Conservation (phyloP, 1,140 invertebrate genomes). For the Drosophila equinoxialis region DNA sequence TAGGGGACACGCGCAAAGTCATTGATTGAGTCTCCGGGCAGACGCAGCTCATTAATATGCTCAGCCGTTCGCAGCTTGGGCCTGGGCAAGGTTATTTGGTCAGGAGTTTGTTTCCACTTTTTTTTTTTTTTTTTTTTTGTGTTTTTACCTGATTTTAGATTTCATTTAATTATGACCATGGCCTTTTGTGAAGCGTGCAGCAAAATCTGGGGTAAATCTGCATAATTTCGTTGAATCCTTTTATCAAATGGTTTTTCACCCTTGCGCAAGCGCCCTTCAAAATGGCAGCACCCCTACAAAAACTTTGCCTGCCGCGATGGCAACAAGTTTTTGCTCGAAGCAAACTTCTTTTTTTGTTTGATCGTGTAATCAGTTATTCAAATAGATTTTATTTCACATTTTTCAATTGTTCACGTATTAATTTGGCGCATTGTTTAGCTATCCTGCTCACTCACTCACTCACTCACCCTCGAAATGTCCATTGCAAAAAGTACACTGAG, state of each 20-base stretch:
- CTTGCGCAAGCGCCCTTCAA: slow-evolving; percentile 56
- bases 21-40: slow-evolving; percentile 50
- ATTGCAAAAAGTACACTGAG: slow-evolving; percentile 10
- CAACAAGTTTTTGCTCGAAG: slow-evolving; percentile 60
- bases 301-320: background rate
- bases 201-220: slow-evolving; percentile 18
- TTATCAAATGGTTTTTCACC: slow-evolving; percentile 54
- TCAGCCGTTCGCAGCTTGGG: slow-evolving; percentile 5
- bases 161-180: slow-evolving; percentile 47
- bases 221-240: slow-evolving; percentile 44
- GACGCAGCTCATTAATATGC: slow-evolving; percentile 66
- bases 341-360: background rate
- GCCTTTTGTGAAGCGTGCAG: slow-evolving; percentile 20
- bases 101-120: slow-evolving; percentile 5
- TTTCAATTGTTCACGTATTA: slow-evolving; percentile 60
- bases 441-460: slow-evolving; percentile 40
- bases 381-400: slow-evolving; percentile 65
- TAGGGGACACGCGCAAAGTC: slow-evolving; percentile 51
- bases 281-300: background rate
- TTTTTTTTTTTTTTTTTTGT: slow-evolving; percentile 16
- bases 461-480: slow-evolving; percentile 28
- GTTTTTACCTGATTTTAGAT: slow-evolving; percentile 13
- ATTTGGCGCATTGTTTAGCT: slow-evolving; percentile 41
- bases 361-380: slow-evolving; percentile 71
- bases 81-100: slow-evolving; percentile 57